A percentile compares a stretch with the other conserved stretches of the same genome.
Conservation (phyloP, 2,797 vertebrate species). For the Enteromius paludinosus region DNA sequence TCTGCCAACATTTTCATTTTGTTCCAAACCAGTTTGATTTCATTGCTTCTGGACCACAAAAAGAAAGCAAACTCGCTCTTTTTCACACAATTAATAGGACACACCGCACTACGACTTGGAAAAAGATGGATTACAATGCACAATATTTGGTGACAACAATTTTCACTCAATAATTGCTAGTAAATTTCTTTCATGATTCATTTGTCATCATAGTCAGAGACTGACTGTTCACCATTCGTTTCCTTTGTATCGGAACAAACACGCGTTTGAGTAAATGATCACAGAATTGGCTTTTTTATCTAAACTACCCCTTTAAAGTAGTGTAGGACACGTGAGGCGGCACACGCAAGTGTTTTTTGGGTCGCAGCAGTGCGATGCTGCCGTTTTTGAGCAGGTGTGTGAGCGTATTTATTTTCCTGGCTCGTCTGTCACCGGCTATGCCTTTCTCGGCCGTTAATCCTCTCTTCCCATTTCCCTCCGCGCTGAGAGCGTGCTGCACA, state of each 20-base stretch:
- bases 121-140: not conserved
- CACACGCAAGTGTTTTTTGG: not conserved
- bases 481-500: not conserved
- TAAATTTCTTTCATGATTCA: not conserved
- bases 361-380: not conserved
- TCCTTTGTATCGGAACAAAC: not conserved
- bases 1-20: not conserved
- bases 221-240: not conserved
- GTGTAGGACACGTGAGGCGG: not conserved
- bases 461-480: constrained; percentile 21
- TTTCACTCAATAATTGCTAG: not conserved
- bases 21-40: not conserved
- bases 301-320: not conserved
- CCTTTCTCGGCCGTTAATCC: constrained; percentile 29
- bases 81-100: not conserved
- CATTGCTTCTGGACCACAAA: not conserved
- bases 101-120: not conserved
- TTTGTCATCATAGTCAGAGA: not conserved
- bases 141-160: not conserved
- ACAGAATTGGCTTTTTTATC: not conserved
- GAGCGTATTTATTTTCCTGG: constrained; percentile 12
- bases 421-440: not conserved
- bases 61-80: not conserved
- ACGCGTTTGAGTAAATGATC: not conserved
- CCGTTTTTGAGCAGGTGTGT: constrained; percentile 22